phyloP scores from a whole-genome alignment of 2,113 vertebrate genomes.

The Diadophis punctatus region DNA sequence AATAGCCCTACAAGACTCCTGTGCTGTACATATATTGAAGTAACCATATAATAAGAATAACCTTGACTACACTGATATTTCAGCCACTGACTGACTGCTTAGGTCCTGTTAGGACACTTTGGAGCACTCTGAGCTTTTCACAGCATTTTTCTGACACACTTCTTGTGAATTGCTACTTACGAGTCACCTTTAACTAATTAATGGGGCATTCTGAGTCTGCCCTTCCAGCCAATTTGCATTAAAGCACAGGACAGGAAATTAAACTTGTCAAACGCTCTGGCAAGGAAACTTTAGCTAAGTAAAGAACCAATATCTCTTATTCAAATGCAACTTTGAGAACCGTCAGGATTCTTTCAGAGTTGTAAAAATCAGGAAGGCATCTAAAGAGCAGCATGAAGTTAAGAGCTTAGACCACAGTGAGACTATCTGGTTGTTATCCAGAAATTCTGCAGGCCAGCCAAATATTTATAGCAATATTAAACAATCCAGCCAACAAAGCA shows the following conservation, averaged over 20 bases:
- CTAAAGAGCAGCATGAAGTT: neutral
- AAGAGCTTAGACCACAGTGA: neutral
- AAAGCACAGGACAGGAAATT: neutral
- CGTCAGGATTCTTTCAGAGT: neutral
- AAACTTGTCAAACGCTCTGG: neutral
- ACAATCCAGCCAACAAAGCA: slow-evolving; percentile 15
- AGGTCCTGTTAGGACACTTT: too few relatives aligned
- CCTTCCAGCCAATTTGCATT: neutral
- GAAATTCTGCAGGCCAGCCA: neutral
- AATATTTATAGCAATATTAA: neutral
- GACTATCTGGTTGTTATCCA: neutral
- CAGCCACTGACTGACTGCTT: too few relatives aligned
- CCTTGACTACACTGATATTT: too few relatives aligned
- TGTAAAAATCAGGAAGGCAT: neutral
- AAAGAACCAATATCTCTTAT: neutral
- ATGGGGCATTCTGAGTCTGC: neutral
- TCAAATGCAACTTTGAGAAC: neutral
- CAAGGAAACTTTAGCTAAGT: neutral
- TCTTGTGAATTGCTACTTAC: too few relatives aligned
- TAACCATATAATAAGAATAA: too few relatives aligned
- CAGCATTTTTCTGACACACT: too few relatives aligned
- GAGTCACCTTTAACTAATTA: neutral
- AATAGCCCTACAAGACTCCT: too few relatives aligned
- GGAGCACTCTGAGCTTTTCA: too few relatives aligned
- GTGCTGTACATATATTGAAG: too few relatives aligned